These are phyloP conservation scores for Protonibea diacanthus DNA, from an alignment of 2,797 vertebrate species.

Conservation along the genomic window DNA sequence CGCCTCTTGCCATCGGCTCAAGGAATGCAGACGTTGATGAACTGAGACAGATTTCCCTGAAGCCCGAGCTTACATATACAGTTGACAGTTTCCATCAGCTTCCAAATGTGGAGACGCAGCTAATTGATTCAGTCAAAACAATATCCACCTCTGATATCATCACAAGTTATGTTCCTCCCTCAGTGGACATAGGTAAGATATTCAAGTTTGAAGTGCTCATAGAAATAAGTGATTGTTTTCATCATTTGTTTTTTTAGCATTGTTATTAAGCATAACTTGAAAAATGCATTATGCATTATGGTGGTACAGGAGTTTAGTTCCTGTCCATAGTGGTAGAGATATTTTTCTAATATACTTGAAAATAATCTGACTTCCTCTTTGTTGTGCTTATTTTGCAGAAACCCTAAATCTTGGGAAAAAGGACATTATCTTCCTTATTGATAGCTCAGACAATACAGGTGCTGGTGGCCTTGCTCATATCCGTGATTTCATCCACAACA, in stretches of 20 bases:
- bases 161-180: slow-evolving; percentile 24
- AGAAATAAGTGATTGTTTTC: not conserved
- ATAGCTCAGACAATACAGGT: slow-evolving; percentile 89
- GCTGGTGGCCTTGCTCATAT: slow-evolving; percentile 87
- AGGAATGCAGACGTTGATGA: slow-evolving; percentile 87
- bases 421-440: slow-evolving; percentile 95
- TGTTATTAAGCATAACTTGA: not conserved
- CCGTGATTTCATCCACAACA: slow-evolving; percentile 90
- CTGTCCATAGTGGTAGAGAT: not conserved
- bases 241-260: not conserved
- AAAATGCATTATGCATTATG: not conserved
- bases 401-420: slow-evolving; percentile 82
- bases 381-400: slow-evolving; percentile 58
- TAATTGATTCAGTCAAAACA: slow-evolving; percentile 88
- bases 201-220: not conserved
- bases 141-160: slow-evolving; percentile 80
- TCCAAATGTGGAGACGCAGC: slow-evolving; percentile 86
- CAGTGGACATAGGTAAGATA: slow-evolving; percentile 70
- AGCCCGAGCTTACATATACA: slow-evolving; percentile 86
- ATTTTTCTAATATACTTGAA: not conserved
- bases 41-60: slow-evolving; percentile 89
- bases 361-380: slow-evolving; percentile 2
- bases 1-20: slow-evolving; percentile 89
- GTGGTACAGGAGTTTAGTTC: not conserved
- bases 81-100: slow-evolving; percentile 90